phyloP scores from a whole-genome alignment of 2,888 invertebrate genomes.

The Papilio protenor region DNA sequence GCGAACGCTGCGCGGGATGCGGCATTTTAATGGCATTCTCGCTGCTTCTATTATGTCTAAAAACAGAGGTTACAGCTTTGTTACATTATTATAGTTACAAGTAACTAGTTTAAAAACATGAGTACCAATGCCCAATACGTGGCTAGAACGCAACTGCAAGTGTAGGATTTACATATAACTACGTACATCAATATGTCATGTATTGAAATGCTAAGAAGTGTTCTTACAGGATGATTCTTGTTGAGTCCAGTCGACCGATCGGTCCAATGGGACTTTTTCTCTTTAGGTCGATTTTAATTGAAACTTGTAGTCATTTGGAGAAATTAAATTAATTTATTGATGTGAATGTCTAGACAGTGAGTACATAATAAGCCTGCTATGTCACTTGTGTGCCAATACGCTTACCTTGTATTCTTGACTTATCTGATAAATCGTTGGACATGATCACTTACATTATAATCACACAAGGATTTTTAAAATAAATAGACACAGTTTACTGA shows the following conservation, averaged over 20 bases:
- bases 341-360: neutral
- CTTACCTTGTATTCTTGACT: constrained; percentile 57
- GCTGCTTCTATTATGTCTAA: constrained; percentile 39
- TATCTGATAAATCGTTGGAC: constrained; percentile 47
- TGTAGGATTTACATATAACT: no score
- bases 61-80: neutral
- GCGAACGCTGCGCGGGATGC: constrained; percentile 39
- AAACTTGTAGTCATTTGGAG: neutral
- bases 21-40: constrained; percentile 38
- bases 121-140: no score
- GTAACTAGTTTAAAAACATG: neutral
- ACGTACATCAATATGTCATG: no score
- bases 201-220: no score
- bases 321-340: neutral
- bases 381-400: neutral
- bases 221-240: no score
- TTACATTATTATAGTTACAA: neutral
- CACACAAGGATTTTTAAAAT: constrained; percentile 28
- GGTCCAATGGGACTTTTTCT: no score
- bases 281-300: no score
- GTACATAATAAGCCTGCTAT: neutral
- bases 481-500: constrained; percentile 29
- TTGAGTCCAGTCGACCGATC: no score
- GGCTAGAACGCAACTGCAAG: no score
- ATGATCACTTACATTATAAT: constrained; percentile 38